phyloP scores from a whole-genome alignment of 2,888 invertebrate genomes.

The Selenia dentaria region DNA sequence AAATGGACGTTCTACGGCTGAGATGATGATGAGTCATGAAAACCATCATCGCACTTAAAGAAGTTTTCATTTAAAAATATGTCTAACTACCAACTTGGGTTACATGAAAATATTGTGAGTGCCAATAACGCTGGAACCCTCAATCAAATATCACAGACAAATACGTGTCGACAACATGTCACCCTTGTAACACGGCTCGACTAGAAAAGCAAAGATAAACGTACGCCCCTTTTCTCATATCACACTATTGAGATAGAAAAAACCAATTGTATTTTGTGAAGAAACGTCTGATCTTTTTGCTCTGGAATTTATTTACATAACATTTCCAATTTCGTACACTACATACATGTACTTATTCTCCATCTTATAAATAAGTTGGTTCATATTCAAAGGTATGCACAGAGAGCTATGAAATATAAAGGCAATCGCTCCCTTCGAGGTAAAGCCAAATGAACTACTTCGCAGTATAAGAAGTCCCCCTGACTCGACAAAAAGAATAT shows the following conservation, averaged over 20 bases:
- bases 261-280: too few species aligned
- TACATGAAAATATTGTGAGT: too few species aligned
- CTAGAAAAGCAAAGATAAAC: neutral
- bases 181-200: neutral
- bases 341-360: conserved; percentile 3
- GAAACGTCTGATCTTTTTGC: conserved; percentile 6
- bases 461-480: too few species aligned
- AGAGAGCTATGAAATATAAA: conserved; percentile 28
- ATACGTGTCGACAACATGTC: neutral
- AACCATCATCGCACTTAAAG: too few species aligned
- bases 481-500: too few species aligned
- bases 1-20: too few species aligned
- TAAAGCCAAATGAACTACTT: neutral
- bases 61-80: too few species aligned
- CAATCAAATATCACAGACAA: neutral
- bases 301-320: conserved; percentile 10
- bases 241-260: neutral
- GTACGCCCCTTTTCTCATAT: neutral
- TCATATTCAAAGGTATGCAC: conserved; percentile 22
- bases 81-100: too few species aligned
- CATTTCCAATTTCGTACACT: conserved; percentile 16
- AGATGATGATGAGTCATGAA: too few species aligned
- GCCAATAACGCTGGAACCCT: too few species aligned
- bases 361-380: conserved; percentile 21
- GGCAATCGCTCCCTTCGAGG: conserved; percentile 29